Evolutionary conservation across 2,113 vertebrate genomes (phyloP), one percentile per base, ranked within the genome.

Genomic region (Channa maculata): DNA sequence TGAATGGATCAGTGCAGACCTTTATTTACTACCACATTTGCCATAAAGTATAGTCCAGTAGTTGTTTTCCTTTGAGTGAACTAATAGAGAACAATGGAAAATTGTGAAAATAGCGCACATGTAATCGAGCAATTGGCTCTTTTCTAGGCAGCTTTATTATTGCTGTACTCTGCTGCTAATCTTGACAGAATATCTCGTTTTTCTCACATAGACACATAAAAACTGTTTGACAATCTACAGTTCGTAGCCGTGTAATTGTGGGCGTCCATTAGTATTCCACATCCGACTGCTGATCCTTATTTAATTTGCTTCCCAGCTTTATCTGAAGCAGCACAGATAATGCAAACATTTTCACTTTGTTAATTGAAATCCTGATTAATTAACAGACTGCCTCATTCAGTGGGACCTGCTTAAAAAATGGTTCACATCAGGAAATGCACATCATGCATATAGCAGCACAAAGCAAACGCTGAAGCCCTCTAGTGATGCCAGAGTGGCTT

Each of bases 321-420:
- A 87, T 86, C 77, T 62, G 58, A 53, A 72, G 45, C 52, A 14
- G 71, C 62, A 70, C 68, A 83, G 81, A 86, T 81, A 88, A 75
- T 10, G 63, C 74, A 84, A 79, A 85, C 76, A 79, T 69, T 76
- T 77, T 59, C 9, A 3, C 71, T 68, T 62, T 69, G 77, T 74
- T 87, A 90, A 90, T 84, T 84, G 65, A 86, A 88, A 82, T 70
- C 44, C 68, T 65, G 82, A 77, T 86, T 83, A 86, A 89, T 91
- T 82, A 71, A 75, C 57, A 65, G 44, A 72, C 44, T 10, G 53
- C 64, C 62, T 66, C 34, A 33, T 38, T 52, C 45, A 0, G 8
- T 54, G 60, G 39, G 64, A 67, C 48, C 75, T 11, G 11, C 41
- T 43, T 4, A 54, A 45, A 48, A 59, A 48, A 36, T 24, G 3